Base-by-base conservation (phyloP, 1,140 invertebrate genomes). In the Ganaspis sp. region DNA sequence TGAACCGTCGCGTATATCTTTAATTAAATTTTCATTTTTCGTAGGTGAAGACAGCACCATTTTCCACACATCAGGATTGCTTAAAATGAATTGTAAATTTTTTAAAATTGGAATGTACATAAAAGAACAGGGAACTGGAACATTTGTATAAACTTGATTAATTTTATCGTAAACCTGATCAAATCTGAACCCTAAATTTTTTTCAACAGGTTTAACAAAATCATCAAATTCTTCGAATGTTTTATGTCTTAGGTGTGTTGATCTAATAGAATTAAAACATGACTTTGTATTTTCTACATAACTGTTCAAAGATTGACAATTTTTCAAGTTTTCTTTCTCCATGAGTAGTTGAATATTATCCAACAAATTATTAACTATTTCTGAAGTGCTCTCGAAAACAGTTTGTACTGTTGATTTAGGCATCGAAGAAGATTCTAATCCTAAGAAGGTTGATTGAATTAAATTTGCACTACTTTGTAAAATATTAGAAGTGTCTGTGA, bases 21-120 rank as follows among this genome's bases (percentile, higher is more conserved):
- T 26, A 6, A 76, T 42, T 29, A 69, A 42, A 69, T 12, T 45
- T 37, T 45, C 5, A 69, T 77, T 54, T 26, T 72, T 70, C 38
- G 21, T n/a, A 21, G 1, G 9, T 26, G 38, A 54, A 9, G 19
- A 38, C 21, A 49, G 12, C 40, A 77, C 38, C 23, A 76, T 17
- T 5, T 17, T 11, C 15, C 19, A n/a, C 23, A 23, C 23, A 29
- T 37, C 69, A 58, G 29, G 9, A 38, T 42, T 34, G 37, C 21
- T 49, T 21, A 77, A 38, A 17, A 81, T 21, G 49, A 38, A 72
- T 21, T 15, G 40, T 11, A 79, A 37, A 9, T 72, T 76, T 73
- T 79, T 70, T 73, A 81, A 74, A 45, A 81, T 8, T 53, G 80
- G 74, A 9, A 77, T 53, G 53, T 77, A 73, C 8, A 76, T 69